Base-by-base conservation (phyloP, 2,797 vertebrate species). In the Cossypha caffra region DNA sequence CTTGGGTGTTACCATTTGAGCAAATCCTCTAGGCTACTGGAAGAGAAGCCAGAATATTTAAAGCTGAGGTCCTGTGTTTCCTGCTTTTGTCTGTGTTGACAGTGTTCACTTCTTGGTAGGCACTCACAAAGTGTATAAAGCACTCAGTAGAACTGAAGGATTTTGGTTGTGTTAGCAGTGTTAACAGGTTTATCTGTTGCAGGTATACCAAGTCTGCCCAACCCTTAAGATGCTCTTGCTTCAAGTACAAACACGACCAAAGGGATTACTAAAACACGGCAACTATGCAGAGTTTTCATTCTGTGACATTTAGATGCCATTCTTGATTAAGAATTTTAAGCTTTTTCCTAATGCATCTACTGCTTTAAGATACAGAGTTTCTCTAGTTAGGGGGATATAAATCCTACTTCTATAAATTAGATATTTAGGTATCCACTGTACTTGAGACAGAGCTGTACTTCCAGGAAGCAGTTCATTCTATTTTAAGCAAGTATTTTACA, bases 181-280 rank as follows among this genome's bases (percentile, higher is more conserved):
- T 42, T 88, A 86, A 63, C 55, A 79, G 80, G 78, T 95, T 92
- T 88, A 85, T 92, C 86, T 52, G 48, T 75, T 94, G 55, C 82
- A 91, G 89, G 73, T 90, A 69, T 64, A 92, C 33, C 81, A 77
- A 87, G 37, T 91, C 79, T 80, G 85, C 94, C 90, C 95, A 94
- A 33, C 96, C 93, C 78, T 88, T 83, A 59, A 81, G 69, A 75
- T 96, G 67, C 64, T 93, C 13, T 89, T 74, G 33, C 52, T 87
- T 96, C 97, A 97, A 96, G 97, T 97, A 88, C 69, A 90, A 81
- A 95, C 95, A 97, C 0, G 96, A 96, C 91, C 59, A 16, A 50
- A 88, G 14, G 55, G 75, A 72, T 95, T 93, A 90, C 62, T 81
- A 83, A 96, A 82, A 80, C 29, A 14, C 1, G 7, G 58, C 78